phyloP scores from a whole-genome alignment of 2,113 vertebrate species.

The Oncorhynchus mykiss region DNA sequence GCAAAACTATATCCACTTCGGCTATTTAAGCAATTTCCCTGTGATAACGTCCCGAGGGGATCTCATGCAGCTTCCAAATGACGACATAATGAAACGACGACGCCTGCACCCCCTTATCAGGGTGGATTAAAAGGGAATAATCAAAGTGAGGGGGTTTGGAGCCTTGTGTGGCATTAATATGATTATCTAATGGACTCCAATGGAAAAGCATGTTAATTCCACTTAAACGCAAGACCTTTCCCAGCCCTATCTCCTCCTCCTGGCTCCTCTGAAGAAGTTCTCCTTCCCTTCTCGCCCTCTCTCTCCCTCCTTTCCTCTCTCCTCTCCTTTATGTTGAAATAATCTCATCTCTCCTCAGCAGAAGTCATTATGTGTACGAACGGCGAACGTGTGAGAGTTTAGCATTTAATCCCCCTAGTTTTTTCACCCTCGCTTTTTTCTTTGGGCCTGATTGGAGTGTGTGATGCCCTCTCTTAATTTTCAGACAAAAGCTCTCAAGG shows the following conservation, averaged over 20 bases:
- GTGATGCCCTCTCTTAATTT: constrained; percentile 54
- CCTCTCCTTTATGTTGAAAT: constrained; percentile 60
- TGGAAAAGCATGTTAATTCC: constrained; percentile 73
- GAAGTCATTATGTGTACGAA: constrained; percentile 67
- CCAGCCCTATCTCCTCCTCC: constrained; percentile 71
- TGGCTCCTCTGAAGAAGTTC: constrained; percentile 61
- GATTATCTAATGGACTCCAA: constrained; percentile 77
- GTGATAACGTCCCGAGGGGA: constrained; percentile 68
- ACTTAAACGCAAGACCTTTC: constrained; percentile 74
- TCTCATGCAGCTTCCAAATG: constrained; percentile 72
- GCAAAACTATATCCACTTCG: constrained; percentile 72
- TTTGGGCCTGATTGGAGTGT: constrained; percentile 57
- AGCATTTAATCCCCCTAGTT: constrained; percentile 55
- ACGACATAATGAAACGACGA: constrained; percentile 75
- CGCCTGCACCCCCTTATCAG: constrained; percentile 68
- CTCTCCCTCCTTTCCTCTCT: constrained; percentile 32
- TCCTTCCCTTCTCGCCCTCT: not conserved
- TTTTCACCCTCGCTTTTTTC: constrained; percentile 26
- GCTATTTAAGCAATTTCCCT: constrained; percentile 76
- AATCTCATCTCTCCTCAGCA: constrained; percentile 57
- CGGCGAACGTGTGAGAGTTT: constrained; percentile 54
- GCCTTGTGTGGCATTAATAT: constrained; percentile 79
- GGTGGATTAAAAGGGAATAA: constrained; percentile 75
- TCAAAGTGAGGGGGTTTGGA: constrained; percentile 71
- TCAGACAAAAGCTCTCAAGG: constrained; percentile 70